Evolutionary conservation across 2,797 vertebrate genomes (phyloP).

Genomic region (Aldrovandia affinis): DNA sequence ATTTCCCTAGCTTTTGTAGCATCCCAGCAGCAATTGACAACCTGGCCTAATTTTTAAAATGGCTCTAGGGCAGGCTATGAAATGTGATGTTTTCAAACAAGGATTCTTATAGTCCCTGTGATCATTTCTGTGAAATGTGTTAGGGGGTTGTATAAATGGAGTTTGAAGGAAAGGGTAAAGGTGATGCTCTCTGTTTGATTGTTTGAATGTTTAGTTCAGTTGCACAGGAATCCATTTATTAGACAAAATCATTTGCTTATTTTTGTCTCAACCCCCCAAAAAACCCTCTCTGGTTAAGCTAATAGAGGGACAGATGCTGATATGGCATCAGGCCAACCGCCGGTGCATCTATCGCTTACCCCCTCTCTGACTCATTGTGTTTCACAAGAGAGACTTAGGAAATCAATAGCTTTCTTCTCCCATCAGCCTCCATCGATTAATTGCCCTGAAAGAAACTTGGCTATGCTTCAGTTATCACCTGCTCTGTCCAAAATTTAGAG

Average conservation of each 20-base stretch:
- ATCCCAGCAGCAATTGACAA: neutral
- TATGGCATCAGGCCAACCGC: slow-evolving; percentile 30
- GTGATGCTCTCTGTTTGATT: neutral
- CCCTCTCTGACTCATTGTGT: slow-evolving; percentile 41
- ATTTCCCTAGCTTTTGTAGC: neutral
- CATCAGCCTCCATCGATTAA: slow-evolving; percentile 53
- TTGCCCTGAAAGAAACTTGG: slow-evolving; percentile 43
- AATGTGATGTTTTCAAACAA: slow-evolving; percentile 8
- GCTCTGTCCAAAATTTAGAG: slow-evolving; percentile 26
- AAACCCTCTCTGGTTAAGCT: neutral
- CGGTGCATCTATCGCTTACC: slow-evolving; percentile 38
- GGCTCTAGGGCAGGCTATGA: neutral
- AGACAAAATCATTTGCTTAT: slow-evolving; percentile 10
- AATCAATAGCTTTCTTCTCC: slow-evolving; percentile 55
- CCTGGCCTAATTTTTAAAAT: neutral
- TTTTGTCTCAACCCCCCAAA: neutral
- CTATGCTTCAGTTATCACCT: slow-evolving; percentile 43
- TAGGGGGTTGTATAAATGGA: neutral
- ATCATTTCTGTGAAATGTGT: neutral
- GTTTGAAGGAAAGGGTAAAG: neutral
- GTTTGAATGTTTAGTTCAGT: neutral
- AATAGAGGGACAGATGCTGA: neutral
- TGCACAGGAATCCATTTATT: neutral
- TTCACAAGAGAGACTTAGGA: slow-evolving; percentile 40
- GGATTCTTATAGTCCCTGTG: neutral